Conservation (phyloP, 2,113 vertebrate genomes). For the Suncus etruscus region DNA sequence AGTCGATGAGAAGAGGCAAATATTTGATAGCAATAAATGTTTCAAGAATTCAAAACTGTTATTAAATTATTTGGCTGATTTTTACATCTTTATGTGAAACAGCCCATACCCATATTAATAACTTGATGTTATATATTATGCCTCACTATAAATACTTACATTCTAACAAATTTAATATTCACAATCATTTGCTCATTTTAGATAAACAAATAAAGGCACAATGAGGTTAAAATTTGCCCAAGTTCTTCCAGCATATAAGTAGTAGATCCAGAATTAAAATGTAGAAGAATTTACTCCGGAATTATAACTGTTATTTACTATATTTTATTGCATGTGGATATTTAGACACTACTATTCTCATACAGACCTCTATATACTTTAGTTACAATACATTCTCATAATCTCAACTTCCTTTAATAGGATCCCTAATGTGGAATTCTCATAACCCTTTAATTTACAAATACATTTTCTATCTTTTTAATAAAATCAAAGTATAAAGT, state of each 20-base stretch:
- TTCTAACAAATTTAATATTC: neutral
- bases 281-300: neutral
- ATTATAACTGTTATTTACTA: neutral
- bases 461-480: neutral
- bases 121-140: neutral
- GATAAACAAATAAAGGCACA: neutral
- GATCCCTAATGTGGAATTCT: neutral
- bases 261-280: neutral
- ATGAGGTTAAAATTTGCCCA: neutral
- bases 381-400: neutral
- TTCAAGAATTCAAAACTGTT: neutral
- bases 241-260: neutral
- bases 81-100: neutral
- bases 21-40: neutral
- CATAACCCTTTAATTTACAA: neutral
- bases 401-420: neutral
- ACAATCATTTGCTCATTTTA: neutral
- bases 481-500: neutral
- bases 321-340: neutral
- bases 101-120: neutral
- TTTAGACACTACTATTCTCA: neutral
- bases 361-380: neutral
- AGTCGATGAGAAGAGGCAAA: neutral
- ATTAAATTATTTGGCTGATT: constrained; percentile 4
- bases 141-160: neutral